Evolutionary conservation across 2,888 invertebrate species (phyloP).

Genomic region (Aphodius sticticus): DNA sequence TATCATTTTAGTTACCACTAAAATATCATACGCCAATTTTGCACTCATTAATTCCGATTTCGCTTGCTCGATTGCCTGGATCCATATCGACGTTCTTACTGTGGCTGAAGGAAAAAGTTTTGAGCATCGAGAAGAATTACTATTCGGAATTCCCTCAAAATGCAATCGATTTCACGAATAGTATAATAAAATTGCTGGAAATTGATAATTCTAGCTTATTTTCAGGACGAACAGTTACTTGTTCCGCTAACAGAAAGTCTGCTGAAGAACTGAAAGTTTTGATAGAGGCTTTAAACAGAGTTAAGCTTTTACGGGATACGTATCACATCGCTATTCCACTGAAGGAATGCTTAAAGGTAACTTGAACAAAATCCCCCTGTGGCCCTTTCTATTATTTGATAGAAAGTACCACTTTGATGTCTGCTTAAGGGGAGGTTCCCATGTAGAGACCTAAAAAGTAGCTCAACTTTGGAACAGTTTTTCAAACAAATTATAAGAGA

Average conservation of each 20-base stretch:
- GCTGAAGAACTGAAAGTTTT: conserved; percentile 32
- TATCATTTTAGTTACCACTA: conserved; percentile 45
- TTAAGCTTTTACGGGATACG: conserved; percentile 46
- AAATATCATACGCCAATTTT: conserved; percentile 45
- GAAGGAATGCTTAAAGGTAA: conserved; percentile 48
- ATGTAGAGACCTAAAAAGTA: no score
- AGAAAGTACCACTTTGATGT: background rate
- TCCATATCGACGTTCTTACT: conserved; percentile 47
- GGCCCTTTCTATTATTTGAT: background rate
- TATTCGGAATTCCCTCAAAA: conserved; percentile 54
- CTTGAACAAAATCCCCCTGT: background rate
- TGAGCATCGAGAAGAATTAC: conserved; percentile 46
- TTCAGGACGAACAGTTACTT: background rate
- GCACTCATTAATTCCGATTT: conserved; percentile 50
- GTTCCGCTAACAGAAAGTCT: conserved; percentile 27
- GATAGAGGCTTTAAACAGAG: conserved; percentile 37
- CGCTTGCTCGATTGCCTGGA: conserved; percentile 47
- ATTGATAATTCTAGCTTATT: conserved; percentile 36
- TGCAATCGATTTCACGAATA: conserved; percentile 44
- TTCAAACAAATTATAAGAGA: no score
- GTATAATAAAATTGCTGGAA: conserved; percentile 49
- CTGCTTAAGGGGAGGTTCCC: no score
- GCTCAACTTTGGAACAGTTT: no score
- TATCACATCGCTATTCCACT: conserved; percentile 48
- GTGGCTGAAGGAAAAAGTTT: conserved; percentile 50